Evolutionary conservation across 2,797 vertebrate species (phyloP), one percentile per base, ranked within the genome.

Genomic region (Hipposideros larvatus): DNA sequence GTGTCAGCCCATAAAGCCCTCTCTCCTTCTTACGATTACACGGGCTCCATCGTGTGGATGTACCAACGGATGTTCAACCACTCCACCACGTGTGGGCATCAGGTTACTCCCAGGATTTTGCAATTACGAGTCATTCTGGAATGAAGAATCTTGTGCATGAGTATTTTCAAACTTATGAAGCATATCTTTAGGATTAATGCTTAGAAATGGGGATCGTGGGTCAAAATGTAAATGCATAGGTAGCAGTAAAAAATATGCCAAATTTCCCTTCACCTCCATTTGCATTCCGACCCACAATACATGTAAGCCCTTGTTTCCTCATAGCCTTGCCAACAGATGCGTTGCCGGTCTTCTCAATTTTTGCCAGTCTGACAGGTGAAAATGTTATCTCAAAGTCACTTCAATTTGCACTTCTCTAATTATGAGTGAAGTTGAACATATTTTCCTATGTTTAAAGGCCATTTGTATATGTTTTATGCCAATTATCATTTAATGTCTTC

Each of bases 341-440:
- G 31, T 21, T 9, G 10, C n/a, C 11, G 7, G 84, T 55, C 68
- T 85, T 70, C 83, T 37, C 70, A 46, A 59, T 11, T 75, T 96
- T 18, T 87, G 74, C 90, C 85, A 70, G 55, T 34, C 28, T 4
- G 78, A 91, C 55, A 61, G 82, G 93, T 95, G 59, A 94, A 82
- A 82, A 89, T 19, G 15, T 21, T 19, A 48, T 59, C 82, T 85
- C 63, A 18, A 68, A 66, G 83, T 75, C 43, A 15, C 16, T 70
- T 70, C 24, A 82, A 91, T 84, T 73, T 89, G 55, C 77, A 82
- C 78, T 74, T 70, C 61, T 97, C 92, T 95, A 87, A 87, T 88
- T 82, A 43, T 13, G 14, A 75, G 86, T 15, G 26, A 89, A 11
- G 74, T 0, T 22, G 88, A 82, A 48, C 46, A 48, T 15, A 5